phyloP scores from a whole-genome alignment of 2,888 invertebrate species.

The Acleris sparsana region DNA sequence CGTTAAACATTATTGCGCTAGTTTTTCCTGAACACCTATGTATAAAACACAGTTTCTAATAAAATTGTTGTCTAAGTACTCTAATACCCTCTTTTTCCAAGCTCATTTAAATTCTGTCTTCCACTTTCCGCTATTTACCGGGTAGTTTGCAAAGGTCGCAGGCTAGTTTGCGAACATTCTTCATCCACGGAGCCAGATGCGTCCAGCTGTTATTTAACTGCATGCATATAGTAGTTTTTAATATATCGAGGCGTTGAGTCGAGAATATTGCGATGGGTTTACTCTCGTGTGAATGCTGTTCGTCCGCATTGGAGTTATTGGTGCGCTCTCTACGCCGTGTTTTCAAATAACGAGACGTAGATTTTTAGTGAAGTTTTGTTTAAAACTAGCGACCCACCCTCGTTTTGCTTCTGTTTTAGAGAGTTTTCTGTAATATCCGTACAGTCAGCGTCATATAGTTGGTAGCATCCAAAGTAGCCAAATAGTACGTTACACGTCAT shows the following conservation, averaged over 20 bases:
- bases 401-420: too few relatives aligned
- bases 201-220: conserved; percentile 22
- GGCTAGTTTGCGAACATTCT: conserved; percentile 35
- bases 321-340: conserved; percentile 12
- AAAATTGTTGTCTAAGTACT: not conserved
- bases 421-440: too few relatives aligned
- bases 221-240: conserved; percentile 29
- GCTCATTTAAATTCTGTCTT: conserved; percentile 33
- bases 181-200: conserved; percentile 15
- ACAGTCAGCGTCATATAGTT: too few relatives aligned
- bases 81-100: conserved; percentile 14
- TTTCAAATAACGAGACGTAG: conserved; percentile 30
- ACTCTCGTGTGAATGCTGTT: conserved; percentile 12
- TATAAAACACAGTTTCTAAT: not conserved
- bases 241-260: conserved; percentile 27
- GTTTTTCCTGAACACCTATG: not conserved
- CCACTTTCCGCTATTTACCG: conserved; percentile 29
- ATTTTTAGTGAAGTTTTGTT: conserved; percentile 29
- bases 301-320: conserved; percentile 23
- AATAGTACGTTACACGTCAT: too few relatives aligned
- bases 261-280: conserved; percentile 30
- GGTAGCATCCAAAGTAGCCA: too few relatives aligned
- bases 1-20: too few relatives aligned
- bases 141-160: conserved; percentile 31
- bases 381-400: too few relatives aligned